Evolutionary conservation across 2,888 invertebrate species (phyloP).

Genomic region (Hemaris fuciformis): DNA sequence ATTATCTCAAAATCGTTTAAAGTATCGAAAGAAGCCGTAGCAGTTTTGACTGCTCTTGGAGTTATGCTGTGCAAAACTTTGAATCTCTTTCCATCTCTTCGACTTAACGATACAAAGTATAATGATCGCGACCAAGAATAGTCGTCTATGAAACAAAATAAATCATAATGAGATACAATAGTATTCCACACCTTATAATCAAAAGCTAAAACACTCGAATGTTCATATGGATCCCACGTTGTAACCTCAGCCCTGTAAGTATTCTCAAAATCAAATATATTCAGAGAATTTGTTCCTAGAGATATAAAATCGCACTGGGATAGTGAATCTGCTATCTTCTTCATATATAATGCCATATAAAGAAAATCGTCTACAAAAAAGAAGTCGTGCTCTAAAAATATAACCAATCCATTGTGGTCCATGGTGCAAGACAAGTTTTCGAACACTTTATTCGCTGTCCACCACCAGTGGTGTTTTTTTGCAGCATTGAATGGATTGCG

Average conservation of each 20-base stretch:
- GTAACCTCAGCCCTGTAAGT: slow-evolving; percentile 36
- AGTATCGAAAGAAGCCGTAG: slow-evolving; percentile 21
- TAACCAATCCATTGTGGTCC: slow-evolving; percentile 40
- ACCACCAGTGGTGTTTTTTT: slow-evolving; percentile 63
- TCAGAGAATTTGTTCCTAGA: slow-evolving; percentile 30
- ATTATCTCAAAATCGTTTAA: slow-evolving; percentile 31
- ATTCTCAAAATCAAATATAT: slow-evolving; percentile 21
- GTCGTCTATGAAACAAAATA: slow-evolving; percentile 55
- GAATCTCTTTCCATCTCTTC: slow-evolving; percentile 42
- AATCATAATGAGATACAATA: slow-evolving; percentile 52
- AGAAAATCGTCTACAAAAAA: slow-evolving; percentile 54
- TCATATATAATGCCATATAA: slow-evolving; percentile 50
- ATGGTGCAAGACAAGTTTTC: slow-evolving; percentile 36
- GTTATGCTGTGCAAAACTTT: slow-evolving; percentile 45
- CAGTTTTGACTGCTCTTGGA: slow-evolving; percentile 47
- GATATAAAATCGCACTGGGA: slow-evolving; percentile 49
- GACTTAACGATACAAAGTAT: slow-evolving; percentile 46
- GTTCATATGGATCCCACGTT: slow-evolving; percentile 43
- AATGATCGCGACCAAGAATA: slow-evolving; percentile 54
- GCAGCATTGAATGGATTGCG: slow-evolving; percentile 42
- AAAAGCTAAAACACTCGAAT: slow-evolving; percentile 50
- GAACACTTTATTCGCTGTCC: slow-evolving; percentile 59
- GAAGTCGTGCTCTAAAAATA: slow-evolving; percentile 50
- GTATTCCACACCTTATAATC: slow-evolving; percentile 48
- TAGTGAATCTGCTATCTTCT: slow-evolving; percentile 36